Conservation (phyloP, 2,113 vertebrate species). For the Callochromis pleurospilus region DNA sequence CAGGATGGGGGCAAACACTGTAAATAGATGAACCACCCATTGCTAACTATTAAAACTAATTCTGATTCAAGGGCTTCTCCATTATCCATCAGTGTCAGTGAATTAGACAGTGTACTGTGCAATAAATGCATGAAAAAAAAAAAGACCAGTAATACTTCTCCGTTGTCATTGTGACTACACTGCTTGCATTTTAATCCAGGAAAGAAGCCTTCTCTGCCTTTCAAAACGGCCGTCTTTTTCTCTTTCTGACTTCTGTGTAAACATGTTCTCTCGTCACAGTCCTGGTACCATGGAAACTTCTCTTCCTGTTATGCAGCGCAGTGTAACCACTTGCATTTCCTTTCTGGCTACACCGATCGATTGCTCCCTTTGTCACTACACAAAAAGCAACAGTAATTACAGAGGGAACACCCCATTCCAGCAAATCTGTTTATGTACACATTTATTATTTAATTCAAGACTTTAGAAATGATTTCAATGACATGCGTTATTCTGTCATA, state of each 20-base stretch:
- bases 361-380: not conserved
- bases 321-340: not conserved
- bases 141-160: fast-evolving
- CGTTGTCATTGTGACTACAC: not conserved
- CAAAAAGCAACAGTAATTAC: not conserved
- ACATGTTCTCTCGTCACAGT: constrained; percentile 23
- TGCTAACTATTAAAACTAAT: not conserved
- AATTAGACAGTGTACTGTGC: not conserved
- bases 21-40: not conserved
- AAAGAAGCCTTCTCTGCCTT: not conserved
- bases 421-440: constrained; percentile 30
- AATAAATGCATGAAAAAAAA: not conserved
- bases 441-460: constrained; percentile 64
- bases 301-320: constrained; percentile 13
- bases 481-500: constrained; percentile 46
- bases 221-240: constrained; percentile 32
- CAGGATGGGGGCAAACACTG: not conserved
- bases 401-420: constrained; percentile 6
- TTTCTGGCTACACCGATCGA: not conserved
- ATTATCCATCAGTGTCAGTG: fast-evolving
- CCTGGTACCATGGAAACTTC: constrained; percentile 58
- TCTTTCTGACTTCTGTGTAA: constrained; percentile 3
- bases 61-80: fast-evolving
- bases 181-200: not conserved
- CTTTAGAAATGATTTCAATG: constrained; percentile 51